These are phyloP conservation scores for Caenorhabditis brenneri DNA, from an alignment of 1,140 invertebrate genomes.

Conservation along the genomic window DNA sequence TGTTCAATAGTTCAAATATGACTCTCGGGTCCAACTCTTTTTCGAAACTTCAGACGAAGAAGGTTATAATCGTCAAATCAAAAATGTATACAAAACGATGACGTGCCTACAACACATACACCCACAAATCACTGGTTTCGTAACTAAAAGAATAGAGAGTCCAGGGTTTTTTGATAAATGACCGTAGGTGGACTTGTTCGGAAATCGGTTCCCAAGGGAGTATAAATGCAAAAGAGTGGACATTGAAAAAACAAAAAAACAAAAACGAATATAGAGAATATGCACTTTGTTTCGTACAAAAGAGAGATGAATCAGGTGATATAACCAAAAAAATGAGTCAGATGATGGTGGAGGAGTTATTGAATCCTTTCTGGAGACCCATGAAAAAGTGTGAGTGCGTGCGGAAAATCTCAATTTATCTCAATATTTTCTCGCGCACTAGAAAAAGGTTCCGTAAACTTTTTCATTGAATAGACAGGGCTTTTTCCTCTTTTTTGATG, in stretches of 20 bases:
- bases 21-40: too few relatives aligned
- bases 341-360: not conserved
- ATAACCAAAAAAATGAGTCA: not conserved
- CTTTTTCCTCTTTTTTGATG: constrained; percentile 12
- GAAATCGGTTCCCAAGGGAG: not conserved
- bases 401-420: constrained; percentile 25
- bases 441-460: not conserved
- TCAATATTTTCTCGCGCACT: constrained; percentile 20
- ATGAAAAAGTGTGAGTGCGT: not conserved
- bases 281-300: not conserved
- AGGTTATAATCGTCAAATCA: too few relatives aligned
- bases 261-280: not conserved
- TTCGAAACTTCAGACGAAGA: too few relatives aligned
- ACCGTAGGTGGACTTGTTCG: constrained; percentile 33
- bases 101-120: too few relatives aligned
- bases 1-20: too few relatives aligned
- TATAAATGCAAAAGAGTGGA: not conserved
- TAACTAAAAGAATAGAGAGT: not conserved
- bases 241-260: not conserved
- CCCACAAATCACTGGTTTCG: not conserved
- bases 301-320: not conserved
- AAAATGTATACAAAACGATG: too few relatives aligned
- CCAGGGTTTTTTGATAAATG: constrained; percentile 6
- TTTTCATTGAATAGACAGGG: constrained; percentile 30
- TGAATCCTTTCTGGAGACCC: not conserved